Base-by-base conservation (phyloP, 2,797 vertebrate genomes). In the Antrozous pallidus region DNA sequence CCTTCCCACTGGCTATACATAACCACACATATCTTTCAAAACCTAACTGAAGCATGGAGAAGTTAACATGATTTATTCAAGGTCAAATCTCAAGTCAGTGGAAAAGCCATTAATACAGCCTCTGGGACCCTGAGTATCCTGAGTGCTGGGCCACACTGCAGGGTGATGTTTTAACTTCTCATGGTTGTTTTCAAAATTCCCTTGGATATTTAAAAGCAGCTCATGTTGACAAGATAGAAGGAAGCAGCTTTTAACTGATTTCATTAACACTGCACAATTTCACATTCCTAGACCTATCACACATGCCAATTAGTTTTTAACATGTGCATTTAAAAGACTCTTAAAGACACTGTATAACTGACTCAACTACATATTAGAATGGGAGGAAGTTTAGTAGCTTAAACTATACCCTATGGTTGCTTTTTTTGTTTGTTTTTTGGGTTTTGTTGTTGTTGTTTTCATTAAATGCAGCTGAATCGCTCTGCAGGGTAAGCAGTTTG, bases 21-120 rank as follows among this genome's bases (percentile, higher is more conserved):
- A 97, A 69, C 47, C 85, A 91, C 71, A 93, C 61, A 54, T 73
- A 89, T 78, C 92, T 95, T 87, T 96, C 85, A 85, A 69, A 89
- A 94, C 82, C 85, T 86, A 95, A 96, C 0, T 92, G 93, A 97
- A 94, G 90, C 96, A 79, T 3, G 82, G 90, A 95, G 42, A 95
- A 93, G 75, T 93, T 95, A 67, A 87, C 82, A 80, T 83, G 92
- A 94, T 93, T 94, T 83, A 96, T 70, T 95, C 94, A 94, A 97
- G 95, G 96, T 95, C 97, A 95, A 94, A 82, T 91, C 84, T 87
- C 84, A 31, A 93, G 67, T 93, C 90, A 28, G 47, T 58, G 82
- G 42, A 87, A 95, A 94, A 93, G 54, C 77, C 88, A 78, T 89
- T 83, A 94, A 92, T 26, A 88, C 8, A 91, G 42, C 33, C 82